Conservation (phyloP, 1,140 invertebrate species). For the Drosophila novamexicana region DNA sequence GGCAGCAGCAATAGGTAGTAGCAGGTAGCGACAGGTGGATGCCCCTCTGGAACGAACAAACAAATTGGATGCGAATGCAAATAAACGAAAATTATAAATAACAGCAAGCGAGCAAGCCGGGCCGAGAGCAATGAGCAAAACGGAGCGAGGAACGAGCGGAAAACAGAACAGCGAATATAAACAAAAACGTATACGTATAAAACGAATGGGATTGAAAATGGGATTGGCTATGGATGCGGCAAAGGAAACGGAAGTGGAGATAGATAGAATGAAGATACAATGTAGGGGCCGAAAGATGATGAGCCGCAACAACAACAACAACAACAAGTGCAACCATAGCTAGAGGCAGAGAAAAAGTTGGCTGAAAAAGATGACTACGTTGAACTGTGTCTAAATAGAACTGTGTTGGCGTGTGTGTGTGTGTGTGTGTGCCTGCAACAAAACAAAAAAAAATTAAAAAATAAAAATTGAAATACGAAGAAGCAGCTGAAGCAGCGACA, state of each 20-base stretch:
- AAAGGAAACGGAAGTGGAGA: constrained; percentile 5
- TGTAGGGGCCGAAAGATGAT: constrained; percentile 39
- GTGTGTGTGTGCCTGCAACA: constrained; percentile 10
- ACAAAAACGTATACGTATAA: constrained; percentile 31
- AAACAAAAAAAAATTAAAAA: constrained; percentile 16
- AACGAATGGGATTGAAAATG: constrained; percentile 35
- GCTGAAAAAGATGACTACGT: constrained; percentile 21
- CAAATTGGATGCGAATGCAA: constrained; percentile 84
- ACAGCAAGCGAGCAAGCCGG: constrained; percentile 59
- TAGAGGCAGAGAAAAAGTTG: constrained; percentile 6
- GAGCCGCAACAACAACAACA: constrained; percentile 42
- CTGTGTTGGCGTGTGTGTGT: constrained; percentile 17
- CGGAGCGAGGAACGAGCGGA: constrained; percentile 19
- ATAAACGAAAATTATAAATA: constrained; percentile 84
- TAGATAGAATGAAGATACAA: constrained; percentile 6
- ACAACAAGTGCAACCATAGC: constrained; percentile 30
- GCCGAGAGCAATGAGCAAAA: constrained; percentile 15
- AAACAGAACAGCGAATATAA: constrained; percentile 48
- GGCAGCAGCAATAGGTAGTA: background rate
- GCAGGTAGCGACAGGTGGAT: constrained; percentile 10
- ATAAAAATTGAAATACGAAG: constrained; percentile 49
- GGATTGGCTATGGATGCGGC: constrained; percentile 37
- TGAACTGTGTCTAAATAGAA: background rate
- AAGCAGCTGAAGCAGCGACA: constrained; percentile 25
- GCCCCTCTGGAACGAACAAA: constrained; percentile 63